Conservation (phyloP, 2,113 vertebrate species). For the Sander vitreus region DNA sequence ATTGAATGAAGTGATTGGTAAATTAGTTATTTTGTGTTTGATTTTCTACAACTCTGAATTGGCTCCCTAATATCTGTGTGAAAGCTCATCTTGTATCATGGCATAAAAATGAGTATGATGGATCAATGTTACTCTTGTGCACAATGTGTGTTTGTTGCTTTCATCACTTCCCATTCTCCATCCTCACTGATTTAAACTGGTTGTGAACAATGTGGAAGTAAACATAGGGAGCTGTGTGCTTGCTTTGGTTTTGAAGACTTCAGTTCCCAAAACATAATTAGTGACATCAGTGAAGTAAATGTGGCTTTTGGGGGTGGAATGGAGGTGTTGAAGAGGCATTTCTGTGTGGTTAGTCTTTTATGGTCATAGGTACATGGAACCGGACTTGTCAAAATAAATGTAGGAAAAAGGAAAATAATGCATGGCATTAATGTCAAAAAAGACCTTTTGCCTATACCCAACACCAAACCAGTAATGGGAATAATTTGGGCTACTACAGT, state of each 20-base stretch:
- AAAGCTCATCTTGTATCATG: neutral
- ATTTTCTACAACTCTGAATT: neutral
- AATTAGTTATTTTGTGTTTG: neutral
- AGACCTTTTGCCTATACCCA: neutral
- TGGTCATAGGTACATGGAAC: neutral
- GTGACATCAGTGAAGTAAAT: too few relatives aligned
- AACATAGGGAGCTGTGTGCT: neutral
- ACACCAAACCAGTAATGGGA: neutral
- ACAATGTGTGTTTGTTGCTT: slow-evolving; percentile 3
- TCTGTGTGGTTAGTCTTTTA: neutral
- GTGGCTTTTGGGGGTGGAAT: neutral
- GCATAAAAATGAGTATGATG: neutral
- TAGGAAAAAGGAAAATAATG: neutral
- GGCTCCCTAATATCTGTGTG: neutral
- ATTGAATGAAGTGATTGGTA: neutral
- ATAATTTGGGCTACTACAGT: neutral
- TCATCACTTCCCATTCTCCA: neutral
- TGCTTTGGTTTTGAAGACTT: neutral
- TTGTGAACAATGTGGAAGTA: neutral
- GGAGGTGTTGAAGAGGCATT: neutral
- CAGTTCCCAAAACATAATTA: neutral
- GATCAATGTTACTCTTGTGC: neutral
- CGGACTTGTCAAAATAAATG: neutral
- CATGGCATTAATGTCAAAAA: neutral
- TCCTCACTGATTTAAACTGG: neutral